Evolutionary conservation across 2,113 vertebrate species (phyloP).

Genomic region (Herpetotheres cachinnans): DNA sequence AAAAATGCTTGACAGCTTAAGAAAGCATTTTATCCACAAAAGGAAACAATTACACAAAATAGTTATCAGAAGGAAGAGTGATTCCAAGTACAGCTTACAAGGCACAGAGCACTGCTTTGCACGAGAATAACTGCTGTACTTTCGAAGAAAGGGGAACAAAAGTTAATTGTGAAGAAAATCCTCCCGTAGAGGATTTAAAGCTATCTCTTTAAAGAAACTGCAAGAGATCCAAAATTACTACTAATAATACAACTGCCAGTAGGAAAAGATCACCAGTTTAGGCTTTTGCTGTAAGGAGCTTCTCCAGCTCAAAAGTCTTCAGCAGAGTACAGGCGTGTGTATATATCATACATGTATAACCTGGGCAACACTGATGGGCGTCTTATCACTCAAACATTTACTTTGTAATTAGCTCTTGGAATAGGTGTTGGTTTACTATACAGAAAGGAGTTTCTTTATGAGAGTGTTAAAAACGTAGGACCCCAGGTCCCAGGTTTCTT

Average conservation of each 20-base stretch:
- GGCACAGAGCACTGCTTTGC: background rate
- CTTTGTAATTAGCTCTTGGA: background rate
- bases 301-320: background rate
- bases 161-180: background rate
- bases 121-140: background rate
- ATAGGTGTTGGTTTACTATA: background rate
- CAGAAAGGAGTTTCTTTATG: background rate
- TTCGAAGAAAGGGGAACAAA: background rate
- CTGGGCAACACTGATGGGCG: background rate
- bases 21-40: conserved; percentile 32
- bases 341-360: background rate
- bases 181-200: background rate
- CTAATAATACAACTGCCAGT: background rate
- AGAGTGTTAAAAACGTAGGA: background rate
- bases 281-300: background rate
- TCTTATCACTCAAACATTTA: background rate
- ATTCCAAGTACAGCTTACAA: background rate
- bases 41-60: background rate
- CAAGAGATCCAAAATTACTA: background rate
- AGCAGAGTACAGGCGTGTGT: background rate
- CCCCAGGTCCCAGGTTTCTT: background rate
- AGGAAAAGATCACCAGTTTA: background rate
- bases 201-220: background rate
- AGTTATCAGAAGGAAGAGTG: background rate
- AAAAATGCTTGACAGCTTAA: background rate